phyloP scores from a whole-genome alignment of 2,797 vertebrate genomes.

The Phaenicophaeus curvirostris region DNA sequence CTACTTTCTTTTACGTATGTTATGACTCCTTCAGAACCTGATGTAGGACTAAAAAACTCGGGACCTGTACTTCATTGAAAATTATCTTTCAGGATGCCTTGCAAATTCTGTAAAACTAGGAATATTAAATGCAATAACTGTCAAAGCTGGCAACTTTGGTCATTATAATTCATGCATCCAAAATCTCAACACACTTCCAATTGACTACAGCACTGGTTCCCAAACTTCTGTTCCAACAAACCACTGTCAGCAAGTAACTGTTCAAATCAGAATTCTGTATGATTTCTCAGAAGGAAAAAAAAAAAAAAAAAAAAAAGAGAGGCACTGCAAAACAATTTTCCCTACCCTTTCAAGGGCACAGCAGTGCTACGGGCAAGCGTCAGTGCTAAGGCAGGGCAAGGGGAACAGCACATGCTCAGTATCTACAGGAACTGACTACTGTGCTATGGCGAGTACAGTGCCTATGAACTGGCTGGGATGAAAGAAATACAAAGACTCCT shows the following conservation, averaged over 20 bases:
- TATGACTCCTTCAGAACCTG: neutral
- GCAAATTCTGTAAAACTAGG: neutral
- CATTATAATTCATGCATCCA: neutral
- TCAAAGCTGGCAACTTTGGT: neutral
- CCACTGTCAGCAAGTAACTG: too few relatives aligned
- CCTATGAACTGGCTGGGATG: neutral
- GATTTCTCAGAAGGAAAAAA: neutral
- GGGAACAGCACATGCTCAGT: neutral
- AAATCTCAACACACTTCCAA: neutral
- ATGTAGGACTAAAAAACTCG: neutral
- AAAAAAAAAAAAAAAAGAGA: neutral
- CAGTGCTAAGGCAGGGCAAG: neutral
- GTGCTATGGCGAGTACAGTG: fast-evolving
- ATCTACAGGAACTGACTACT: fast-evolving
- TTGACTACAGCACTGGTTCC: neutral
- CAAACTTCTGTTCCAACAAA: too few relatives aligned
- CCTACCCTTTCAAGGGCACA: neutral
- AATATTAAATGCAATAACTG: neutral
- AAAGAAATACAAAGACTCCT: neutral
- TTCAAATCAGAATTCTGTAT: neutral
- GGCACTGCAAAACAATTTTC: neutral
- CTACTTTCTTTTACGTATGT: neutral
- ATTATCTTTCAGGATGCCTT: neutral
- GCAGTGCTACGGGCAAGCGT: neutral
- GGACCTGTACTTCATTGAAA: neutral